Evolutionary conservation across 2,797 vertebrate species (phyloP), one percentile per base, ranked within the genome.

Genomic region (Cyprinella venusta): DNA sequence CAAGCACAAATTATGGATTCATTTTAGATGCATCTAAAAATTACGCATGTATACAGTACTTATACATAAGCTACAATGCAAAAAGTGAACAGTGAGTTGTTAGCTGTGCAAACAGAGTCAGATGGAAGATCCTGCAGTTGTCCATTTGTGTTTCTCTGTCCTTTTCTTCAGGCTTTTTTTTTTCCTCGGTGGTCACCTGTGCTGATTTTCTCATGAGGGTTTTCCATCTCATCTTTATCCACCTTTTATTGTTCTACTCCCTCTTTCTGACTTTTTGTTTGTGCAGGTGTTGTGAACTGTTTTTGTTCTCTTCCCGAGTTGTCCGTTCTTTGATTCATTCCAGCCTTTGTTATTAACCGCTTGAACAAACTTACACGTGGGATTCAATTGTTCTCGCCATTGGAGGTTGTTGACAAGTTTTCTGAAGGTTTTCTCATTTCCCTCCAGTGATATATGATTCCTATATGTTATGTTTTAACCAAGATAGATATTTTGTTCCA

Each of bases 101-200:
- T 75, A 21, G 13, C 64, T 63, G 61, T 70, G 50, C 50, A 61
- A 30, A 42, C 50, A 80, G 38, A 71, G 40, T 59, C 68, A 78
- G 84, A 90, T 89, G 52, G 89, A 68, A 89, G 87, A 88, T 80
- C 67, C 63, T 30, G 85, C 85, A 48, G 80, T 64, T 74, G 70
- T 52, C 70, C 12, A 42, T 56, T 84, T 88, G 63, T 80, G 50
- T 90, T 63, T 89, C 26, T 91, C 30, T 85, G 85, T 76, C n/a
- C 52, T 64, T 63, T 82, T 38, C 33, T 67, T 76, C 30, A 16
- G 56, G 15, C 4, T 15, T 40, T 48, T 19, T 52, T 15, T 63
- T 38, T 74, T 36, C 3, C 5, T 87, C 56, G 88, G 70, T 88
- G 86, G 71, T 71, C 64, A 83, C 82, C 61, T 82, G 75, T 84